Base-by-base conservation (phyloP, 2,888 invertebrate species). In the Eumerus sabulonum region DNA sequence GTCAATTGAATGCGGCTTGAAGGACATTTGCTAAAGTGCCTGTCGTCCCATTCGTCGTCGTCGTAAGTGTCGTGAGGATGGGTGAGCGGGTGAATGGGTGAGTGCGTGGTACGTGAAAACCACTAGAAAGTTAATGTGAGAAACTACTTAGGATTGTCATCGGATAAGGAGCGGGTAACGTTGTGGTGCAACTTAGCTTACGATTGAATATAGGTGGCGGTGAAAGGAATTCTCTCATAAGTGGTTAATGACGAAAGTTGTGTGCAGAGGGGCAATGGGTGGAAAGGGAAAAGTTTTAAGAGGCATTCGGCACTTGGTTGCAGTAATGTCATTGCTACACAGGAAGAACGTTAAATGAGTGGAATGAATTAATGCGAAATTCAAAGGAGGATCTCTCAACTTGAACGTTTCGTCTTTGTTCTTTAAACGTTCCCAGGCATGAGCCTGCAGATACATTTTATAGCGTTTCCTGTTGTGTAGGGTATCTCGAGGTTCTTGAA, bases 41-140 rank as follows among this genome's bases (percentile, higher is more conserved):
- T 27, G 3, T 2, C 27, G 2, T 27, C 27, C 7, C 3, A 4
- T 7, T 7, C 13, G 11, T 7, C 36, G 27, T 14, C 42, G 7
- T 18, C 17, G 11, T 11, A 40, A 38, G 44, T 53, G 18, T 18
- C 36, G 1, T 35, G 13, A 44, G n/a, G 17, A 9, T 16, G 35
- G 56, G 5, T n/a, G n/a, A n/a, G n/a, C n/a, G n/a, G n/a, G n/a
- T n/a, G 38, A 18, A 7, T 27, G 16, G 27, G 40, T 47, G n/a
- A 38, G 18, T 54, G 54, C 38, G 9, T 17, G 7, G 35, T 27
- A 42, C 42, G 51, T 50, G 62, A 35, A 5, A 42, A 5, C 45
- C 44, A 57, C 48, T 66, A 13, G 14, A 50, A 57, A 44, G 35
- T 44, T 68, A 59, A 59, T 68, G 50, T 51, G 36, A 48, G 18